Conservation (phyloP, 2,888 invertebrate genomes). For the Drosophila recens region DNA sequence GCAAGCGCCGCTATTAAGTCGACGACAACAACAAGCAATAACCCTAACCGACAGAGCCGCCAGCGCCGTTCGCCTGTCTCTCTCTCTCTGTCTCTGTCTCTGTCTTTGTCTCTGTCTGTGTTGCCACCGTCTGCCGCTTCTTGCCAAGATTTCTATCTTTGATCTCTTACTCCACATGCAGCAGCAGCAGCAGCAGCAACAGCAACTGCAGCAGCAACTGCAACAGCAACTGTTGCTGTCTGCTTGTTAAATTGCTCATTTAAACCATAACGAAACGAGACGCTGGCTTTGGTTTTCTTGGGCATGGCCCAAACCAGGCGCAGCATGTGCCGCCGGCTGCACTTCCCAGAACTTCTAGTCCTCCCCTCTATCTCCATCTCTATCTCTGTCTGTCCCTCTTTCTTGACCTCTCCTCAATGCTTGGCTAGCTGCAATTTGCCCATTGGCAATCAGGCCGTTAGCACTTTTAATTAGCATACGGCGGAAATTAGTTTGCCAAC, state of each 20-base stretch:
- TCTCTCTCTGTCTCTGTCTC: too few species aligned
- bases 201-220: conserved; percentile 18
- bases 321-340: conserved; percentile 71
- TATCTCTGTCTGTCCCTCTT: not conserved
- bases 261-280: conserved; percentile 77
- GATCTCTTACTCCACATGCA: conserved; percentile 84
- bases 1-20: conserved; percentile 81
- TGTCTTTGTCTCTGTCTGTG: conserved; percentile 32
- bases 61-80: conserved; percentile 61
- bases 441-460: conserved; percentile 56
- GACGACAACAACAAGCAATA: conserved; percentile 83
- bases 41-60: conserved; percentile 68
- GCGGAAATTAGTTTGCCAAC: conserved; percentile 69
- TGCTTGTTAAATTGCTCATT: conserved; percentile 81
- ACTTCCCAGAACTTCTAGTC: conserved; percentile 66
- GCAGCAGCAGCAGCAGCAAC: too few species aligned
- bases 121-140: conserved; percentile 80
- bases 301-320: conserved; percentile 31
- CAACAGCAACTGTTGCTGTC: conserved; percentile 59
- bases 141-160: conserved; percentile 83
- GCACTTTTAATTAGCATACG: conserved; percentile 78
- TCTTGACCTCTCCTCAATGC: not conserved
- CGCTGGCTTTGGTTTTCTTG: conserved; percentile 13
- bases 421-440: conserved; percentile 64
- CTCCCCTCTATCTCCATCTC: not conserved